Evolutionary conservation across 2,888 invertebrate genomes (phyloP), one percentile per base, ranked within the genome.

Genomic region (Cistogaster globosa): DNA sequence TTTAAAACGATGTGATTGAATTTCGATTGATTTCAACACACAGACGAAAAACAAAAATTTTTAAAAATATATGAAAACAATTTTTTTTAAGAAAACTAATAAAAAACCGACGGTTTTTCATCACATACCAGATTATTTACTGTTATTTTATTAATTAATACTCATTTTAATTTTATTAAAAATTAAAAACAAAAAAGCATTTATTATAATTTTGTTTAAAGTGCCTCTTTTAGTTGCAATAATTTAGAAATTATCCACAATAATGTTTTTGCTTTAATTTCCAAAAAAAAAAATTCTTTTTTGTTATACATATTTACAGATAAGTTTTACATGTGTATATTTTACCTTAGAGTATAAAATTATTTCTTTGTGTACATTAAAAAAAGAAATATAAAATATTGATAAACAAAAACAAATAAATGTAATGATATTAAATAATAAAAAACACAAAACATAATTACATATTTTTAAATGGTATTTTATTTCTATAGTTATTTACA

Each of bases 201-300:
- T 76, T 26, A 48, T 48, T 68, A 63, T n/a, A 63, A 53, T 55
- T 81, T 76, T 18, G 38, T 65, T 72, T 72, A 48, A 84, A 81
- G 80, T 81, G 84, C 84, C 84, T 84, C 38, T 18, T 81, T 84
- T 36, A 62, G 76, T 84, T 84, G 84, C 84, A 76, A 76, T 80
- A 72, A 62, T 62, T 80, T 26, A 45, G 32, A 1, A 57, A 53
- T 53, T 53, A 11, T 26, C 20, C 20, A 36, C 53, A 20, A 53
- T 22, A 9, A 20, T 53, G 20, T 20, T 53, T 53, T 53, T 53
- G 18, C 20, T 53, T 53, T 53, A 6, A 20, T 6, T 48, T 12
- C 18, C 9, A 1, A 53, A 53, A 53, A 53, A 53, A 6, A 48
- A n/a, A 48, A 26, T 32, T 5, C 6, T 32, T 32, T 32, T 68